A percentile compares a stretch with the other conserved stretches of the same genome.
phyloP scores from a whole-genome alignment of 2,888 invertebrate species.

The Eupeodes latifasciatus region DNA sequence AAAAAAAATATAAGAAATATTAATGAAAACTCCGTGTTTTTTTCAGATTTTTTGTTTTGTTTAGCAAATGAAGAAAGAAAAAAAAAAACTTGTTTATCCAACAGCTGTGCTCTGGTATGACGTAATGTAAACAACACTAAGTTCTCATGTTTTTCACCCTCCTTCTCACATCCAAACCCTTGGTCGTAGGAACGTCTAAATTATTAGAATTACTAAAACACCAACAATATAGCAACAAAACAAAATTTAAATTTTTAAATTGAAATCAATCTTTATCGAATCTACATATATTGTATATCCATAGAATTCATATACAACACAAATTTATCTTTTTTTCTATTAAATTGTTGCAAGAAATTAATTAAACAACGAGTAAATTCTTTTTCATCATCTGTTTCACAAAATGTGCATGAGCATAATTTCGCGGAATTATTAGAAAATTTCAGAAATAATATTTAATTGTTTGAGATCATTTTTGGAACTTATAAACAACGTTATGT shows the following conservation, averaged over 20 bases:
- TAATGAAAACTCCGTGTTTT: conserved; percentile 35
- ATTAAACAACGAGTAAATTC: conserved; percentile 46
- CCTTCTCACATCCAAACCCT: conserved; percentile 18
- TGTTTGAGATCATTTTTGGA: conserved; percentile 16
- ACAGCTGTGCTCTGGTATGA: conserved; percentile 69
- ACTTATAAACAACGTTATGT: conserved; percentile 49
- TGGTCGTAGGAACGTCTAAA: conserved; percentile 28
- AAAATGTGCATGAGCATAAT: conserved; percentile 55
- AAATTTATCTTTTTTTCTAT: conserved; percentile 34
- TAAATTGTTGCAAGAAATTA: conserved; percentile 30
- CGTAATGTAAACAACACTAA: conserved; percentile 68
- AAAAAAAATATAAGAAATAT: conserved; percentile 35
- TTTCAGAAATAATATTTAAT: conserved; percentile 29
- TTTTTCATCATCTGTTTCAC: background rate
- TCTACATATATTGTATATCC: too few relatives aligned
- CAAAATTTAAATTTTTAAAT: conserved; percentile 31
- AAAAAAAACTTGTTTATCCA: conserved; percentile 67
- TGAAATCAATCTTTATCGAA: conserved; percentile 55
- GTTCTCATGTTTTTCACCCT: background rate
- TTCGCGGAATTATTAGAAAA: conserved; percentile 52
- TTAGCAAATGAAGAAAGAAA: conserved; percentile 20
- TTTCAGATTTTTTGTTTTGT: background rate
- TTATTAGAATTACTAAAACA: conserved; percentile 13
- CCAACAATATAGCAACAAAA: background rate
- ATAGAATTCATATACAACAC: background rate